These are phyloP conservation scores for Plusia festucae DNA, from an alignment of 2,888 invertebrate genomes.

Conservation along the genomic window DNA sequence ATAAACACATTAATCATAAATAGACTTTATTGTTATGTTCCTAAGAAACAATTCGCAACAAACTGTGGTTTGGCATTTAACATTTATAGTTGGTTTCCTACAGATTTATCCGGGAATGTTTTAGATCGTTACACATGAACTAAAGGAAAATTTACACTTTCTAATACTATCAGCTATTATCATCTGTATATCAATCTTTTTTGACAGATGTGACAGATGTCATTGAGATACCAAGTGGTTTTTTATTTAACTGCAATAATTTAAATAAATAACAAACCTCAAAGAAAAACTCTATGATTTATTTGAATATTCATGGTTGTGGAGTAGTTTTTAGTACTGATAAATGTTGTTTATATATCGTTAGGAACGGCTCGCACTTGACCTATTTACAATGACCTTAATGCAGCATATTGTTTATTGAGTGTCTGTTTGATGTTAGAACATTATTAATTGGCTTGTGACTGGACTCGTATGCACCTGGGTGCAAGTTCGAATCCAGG, in stretches of 20 bases:
- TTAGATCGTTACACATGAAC: slow-evolving; percentile 10
- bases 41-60: slow-evolving; percentile 33
- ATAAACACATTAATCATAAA: slow-evolving; percentile 28
- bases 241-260: not conserved
- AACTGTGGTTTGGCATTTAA: slow-evolving; percentile 50
- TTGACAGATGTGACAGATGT: slow-evolving; percentile 10
- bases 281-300: not conserved
- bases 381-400: slow-evolving; percentile 52
- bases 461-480: too few relatives aligned
- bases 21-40: slow-evolving; percentile 32
- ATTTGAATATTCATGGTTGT: not conserved
- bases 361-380: slow-evolving; percentile 48
- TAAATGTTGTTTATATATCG: slow-evolving; percentile 37
- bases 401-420: slow-evolving; percentile 7
- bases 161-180: too few relatives aligned
- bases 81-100: slow-evolving; percentile 40
- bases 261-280: not conserved
- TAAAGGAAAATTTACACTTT: too few relatives aligned
- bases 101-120: slow-evolving; percentile 30
- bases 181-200: too few relatives aligned
- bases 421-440: slow-evolving; percentile 16
- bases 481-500: too few relatives aligned
- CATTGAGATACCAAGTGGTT: not conserved
- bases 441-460: not conserved
- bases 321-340: slow-evolving; percentile 18